Evolutionary conservation across 2,888 invertebrate genomes (phyloP).

Genomic region (Idaea dimidiata): DNA sequence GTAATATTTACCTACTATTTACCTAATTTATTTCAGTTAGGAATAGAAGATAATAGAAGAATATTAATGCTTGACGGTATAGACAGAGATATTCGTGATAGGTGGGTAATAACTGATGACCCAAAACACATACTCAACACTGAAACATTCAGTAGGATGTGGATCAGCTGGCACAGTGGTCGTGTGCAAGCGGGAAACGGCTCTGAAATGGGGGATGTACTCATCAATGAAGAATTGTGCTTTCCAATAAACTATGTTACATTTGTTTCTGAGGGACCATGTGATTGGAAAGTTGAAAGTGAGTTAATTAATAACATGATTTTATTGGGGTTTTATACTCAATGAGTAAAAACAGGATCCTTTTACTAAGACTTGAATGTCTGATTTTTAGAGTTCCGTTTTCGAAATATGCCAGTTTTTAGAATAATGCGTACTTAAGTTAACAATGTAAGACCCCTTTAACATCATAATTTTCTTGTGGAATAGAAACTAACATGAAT

Average conservation of each 20-base stretch:
- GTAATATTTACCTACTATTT: too few relatives aligned
- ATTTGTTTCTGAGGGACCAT: slow-evolving; percentile 31
- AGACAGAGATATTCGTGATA: not conserved
- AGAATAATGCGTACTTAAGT: too few relatives aligned
- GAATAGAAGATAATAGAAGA: slow-evolving; percentile 37
- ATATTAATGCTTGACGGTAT: slow-evolving; percentile 31
- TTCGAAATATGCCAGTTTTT: too few relatives aligned
- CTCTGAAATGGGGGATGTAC: not conserved
- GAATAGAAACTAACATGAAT: too few relatives aligned
- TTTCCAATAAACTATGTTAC: slow-evolving; percentile 44
- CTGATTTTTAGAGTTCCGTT: too few relatives aligned
- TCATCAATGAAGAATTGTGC: slow-evolving; percentile 1
- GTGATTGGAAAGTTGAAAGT: slow-evolving; percentile 53
- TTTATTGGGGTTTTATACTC: too few relatives aligned
- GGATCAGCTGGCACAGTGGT: slow-evolving; percentile 67
- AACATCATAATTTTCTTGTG: too few relatives aligned
- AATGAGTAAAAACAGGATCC: too few relatives aligned
- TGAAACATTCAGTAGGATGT: slow-evolving; percentile 66
- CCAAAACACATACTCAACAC: not conserved
- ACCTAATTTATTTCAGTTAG: slow-evolving; percentile 28
- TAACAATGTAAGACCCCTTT: too few relatives aligned
- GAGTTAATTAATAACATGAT: too few relatives aligned
- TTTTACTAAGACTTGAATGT: too few relatives aligned
- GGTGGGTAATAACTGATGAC: not conserved
- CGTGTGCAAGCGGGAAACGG: slow-evolving; percentile 16